A percentile compares a stretch with the other conserved stretches of the same genome.
These are phyloP conservation scores for Goniozus legneri DNA, from an alignment of 1,140 invertebrate species.

Conservation along the genomic window DNA sequence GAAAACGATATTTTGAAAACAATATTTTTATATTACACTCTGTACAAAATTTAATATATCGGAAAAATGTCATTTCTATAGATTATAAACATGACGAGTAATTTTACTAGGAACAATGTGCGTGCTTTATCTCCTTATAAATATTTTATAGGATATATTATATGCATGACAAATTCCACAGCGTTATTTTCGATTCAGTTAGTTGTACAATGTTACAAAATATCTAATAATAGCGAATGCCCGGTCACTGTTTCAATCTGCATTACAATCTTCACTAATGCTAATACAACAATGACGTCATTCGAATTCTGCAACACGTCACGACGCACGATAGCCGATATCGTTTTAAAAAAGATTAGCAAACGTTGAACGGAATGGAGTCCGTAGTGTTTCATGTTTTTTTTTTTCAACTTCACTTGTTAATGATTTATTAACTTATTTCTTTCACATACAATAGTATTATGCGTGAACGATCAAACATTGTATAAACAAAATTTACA, in stretches of 20 bases:
- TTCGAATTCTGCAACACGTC: background rate
- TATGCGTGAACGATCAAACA: slow-evolving; percentile 55
- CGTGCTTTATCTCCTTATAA: background rate
- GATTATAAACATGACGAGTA: background rate
- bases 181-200: background rate
- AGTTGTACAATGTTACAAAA: background rate
- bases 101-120: background rate
- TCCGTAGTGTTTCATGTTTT: slow-evolving; percentile 25
- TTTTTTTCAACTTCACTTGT: slow-evolving; percentile 55
- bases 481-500: slow-evolving; percentile 58
- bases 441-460: slow-evolving; percentile 56
- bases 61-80: background rate
- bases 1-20: background rate
- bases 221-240: too few relatives aligned
- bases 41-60: background rate
- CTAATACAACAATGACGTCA: background rate
- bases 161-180: background rate
- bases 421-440: slow-evolving; percentile 57
- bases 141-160: background rate
- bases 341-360: background rate
- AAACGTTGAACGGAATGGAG: background rate
- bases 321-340: background rate
- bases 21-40: background rate
- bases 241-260: too few relatives aligned
- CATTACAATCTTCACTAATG: background rate